Evolutionary conservation across 2,797 vertebrate genomes (phyloP).

Genomic region (Smutsia gigantea): DNA sequence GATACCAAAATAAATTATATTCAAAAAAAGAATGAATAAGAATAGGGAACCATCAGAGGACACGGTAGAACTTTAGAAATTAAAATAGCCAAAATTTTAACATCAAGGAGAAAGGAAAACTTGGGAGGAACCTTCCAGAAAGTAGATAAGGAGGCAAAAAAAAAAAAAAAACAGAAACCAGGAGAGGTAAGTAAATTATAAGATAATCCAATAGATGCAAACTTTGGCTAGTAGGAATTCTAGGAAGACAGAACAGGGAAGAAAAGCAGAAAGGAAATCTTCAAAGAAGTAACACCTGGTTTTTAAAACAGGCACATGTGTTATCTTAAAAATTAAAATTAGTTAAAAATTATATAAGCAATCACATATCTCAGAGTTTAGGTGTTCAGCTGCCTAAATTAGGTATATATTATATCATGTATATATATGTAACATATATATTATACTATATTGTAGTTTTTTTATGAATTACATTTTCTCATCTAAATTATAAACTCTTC

Average conservation of each 20-base stretch:
- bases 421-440: background rate
- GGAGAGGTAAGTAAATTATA: background rate
- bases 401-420: background rate
- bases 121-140: background rate
- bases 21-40: no score
- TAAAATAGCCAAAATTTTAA: background rate
- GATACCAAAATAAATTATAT: no score
- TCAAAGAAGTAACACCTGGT: background rate
- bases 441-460: background rate
- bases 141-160: slow-evolving; percentile 19
- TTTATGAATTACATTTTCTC: background rate
- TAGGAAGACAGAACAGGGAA: background rate
- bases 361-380: background rate
- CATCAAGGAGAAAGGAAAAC: slow-evolving; percentile 19
- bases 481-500: slow-evolving; percentile 35
- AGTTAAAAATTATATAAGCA: background rate
- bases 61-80: background rate
- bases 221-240: background rate
- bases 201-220: background rate
- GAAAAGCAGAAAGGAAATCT: slow-evolving; percentile 20
- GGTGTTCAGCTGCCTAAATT: background rate
- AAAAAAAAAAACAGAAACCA: slow-evolving; percentile 36
- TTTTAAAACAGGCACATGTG: background rate
- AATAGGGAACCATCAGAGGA: background rate
- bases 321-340: background rate